Conservation (phyloP, 2,888 invertebrate genomes). For the Serrognathus titanus region DNA sequence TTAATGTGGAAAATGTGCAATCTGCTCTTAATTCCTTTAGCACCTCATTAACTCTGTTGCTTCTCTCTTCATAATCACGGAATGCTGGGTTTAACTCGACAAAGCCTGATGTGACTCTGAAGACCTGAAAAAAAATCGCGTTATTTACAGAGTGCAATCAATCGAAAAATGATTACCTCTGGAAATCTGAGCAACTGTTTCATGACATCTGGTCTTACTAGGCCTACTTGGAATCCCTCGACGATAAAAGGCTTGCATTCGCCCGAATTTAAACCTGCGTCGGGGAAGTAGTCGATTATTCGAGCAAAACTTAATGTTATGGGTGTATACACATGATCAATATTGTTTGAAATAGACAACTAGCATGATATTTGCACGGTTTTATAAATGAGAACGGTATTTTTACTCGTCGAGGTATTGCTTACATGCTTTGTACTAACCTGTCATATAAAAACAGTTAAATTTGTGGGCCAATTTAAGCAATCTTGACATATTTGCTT, state of each 20-base stretch:
- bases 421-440: constrained; percentile 50
- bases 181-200: constrained; percentile 77
- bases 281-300: constrained; percentile 26
- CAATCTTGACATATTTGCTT: constrained; percentile 58
- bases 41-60: constrained; percentile 73
- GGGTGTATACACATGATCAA: constrained; percentile 24
- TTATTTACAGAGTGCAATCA: constrained; percentile 6
- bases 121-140: constrained; percentile 54
- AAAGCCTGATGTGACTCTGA: constrained; percentile 66
- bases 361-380: constrained; percentile 16
- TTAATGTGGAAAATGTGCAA: constrained; percentile 74
- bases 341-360: constrained; percentile 18
- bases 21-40: constrained; percentile 72
- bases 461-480: constrained; percentile 81
- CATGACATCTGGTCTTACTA: constrained; percentile 80
- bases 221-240: constrained; percentile 84
- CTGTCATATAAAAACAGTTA: constrained; percentile 86
- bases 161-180: constrained; percentile 55
- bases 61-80: constrained; percentile 79
- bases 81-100: constrained; percentile 86
- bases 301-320: constrained; percentile 13
- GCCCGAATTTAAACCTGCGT: constrained; percentile 68
- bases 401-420: background rate
- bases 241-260: constrained; percentile 85
- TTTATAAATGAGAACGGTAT: constrained; percentile 28